Percentiles rank a stretch among this genome's conserved stretches.
Evolutionary conservation across 2,888 invertebrate species (phyloP).

Genomic region (Bedellia somnulentella): DNA sequence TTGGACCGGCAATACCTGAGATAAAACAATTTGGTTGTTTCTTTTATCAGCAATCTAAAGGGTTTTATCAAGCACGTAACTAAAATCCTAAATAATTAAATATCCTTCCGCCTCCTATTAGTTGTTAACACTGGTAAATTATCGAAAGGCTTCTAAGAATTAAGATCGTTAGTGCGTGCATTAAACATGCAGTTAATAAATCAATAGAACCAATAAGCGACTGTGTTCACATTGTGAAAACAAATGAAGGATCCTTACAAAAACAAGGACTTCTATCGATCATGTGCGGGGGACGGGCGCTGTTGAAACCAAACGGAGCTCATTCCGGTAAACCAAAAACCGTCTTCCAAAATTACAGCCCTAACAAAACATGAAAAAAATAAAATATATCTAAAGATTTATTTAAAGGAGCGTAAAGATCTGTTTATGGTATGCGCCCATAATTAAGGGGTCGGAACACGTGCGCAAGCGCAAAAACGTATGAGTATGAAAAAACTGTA

Average conservation of each 20-base stretch:
- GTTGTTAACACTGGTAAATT: no score
- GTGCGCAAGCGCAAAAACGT: conserved; percentile 56
- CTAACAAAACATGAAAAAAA: conserved; percentile 47
- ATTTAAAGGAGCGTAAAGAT: conserved; percentile 62
- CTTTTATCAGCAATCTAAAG: conserved; percentile 13
- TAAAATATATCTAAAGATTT: conserved; percentile 42
- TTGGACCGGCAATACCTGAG: conserved; percentile 1
- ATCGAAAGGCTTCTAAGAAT: not conserved
- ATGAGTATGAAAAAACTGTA: conserved; percentile 51
- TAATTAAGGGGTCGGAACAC: conserved; percentile 58
- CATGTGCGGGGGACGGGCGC: no score
- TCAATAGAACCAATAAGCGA: no score
- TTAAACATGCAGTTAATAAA: no score
- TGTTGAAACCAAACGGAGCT: conserved; percentile 14
- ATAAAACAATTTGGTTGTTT: not conserved
- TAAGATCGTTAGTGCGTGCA: not conserved
- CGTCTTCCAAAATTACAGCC: conserved; percentile 41
- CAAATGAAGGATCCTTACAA: conserved; percentile 19
- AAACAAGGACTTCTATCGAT: conserved; percentile 41
- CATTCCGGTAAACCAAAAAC: conserved; percentile 41
- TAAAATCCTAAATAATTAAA: conserved; percentile 21
- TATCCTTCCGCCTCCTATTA: no score
- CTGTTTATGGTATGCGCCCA: conserved; percentile 62
- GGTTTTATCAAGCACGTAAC: no score
- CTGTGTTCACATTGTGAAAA: no score